Conservation (phyloP, 2,888 invertebrate species). For the Agriopis marginaria region DNA sequence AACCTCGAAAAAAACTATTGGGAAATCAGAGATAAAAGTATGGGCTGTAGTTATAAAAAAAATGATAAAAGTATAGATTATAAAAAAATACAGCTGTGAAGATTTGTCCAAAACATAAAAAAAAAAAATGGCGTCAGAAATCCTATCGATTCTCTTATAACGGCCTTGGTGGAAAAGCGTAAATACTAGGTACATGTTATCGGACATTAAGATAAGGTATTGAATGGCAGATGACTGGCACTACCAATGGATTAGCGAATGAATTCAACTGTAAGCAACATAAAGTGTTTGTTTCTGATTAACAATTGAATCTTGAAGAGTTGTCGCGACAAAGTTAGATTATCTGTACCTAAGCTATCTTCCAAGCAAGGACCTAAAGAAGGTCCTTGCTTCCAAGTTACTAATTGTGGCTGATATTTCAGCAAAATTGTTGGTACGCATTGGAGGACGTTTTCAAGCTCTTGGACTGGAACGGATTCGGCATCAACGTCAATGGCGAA, state of each 20-base stretch:
- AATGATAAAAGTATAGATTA: no score
- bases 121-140: neutral
- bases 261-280: neutral
- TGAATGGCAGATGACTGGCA: conserved; percentile 3
- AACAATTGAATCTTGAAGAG: neutral
- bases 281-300: neutral
- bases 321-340: no score
- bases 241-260: neutral
- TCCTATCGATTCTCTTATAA: neutral
- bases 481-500: no score
- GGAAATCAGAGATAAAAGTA: neutral
- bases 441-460: no score
- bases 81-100: neutral
- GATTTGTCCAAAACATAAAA: neutral
- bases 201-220: conserved; percentile 2
- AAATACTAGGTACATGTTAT: neutral
- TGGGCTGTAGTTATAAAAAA: neutral
- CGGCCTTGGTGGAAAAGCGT: neutral
- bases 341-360: no score
- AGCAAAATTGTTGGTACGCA: no score
- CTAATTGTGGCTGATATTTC: no score
- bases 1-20: no score
- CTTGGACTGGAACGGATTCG: no score
- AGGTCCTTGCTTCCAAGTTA: no score
- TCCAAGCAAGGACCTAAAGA: no score